These are phyloP conservation scores for Sipha maydis DNA, from an alignment of 2,888 invertebrate species.

Conservation along the genomic window DNA sequence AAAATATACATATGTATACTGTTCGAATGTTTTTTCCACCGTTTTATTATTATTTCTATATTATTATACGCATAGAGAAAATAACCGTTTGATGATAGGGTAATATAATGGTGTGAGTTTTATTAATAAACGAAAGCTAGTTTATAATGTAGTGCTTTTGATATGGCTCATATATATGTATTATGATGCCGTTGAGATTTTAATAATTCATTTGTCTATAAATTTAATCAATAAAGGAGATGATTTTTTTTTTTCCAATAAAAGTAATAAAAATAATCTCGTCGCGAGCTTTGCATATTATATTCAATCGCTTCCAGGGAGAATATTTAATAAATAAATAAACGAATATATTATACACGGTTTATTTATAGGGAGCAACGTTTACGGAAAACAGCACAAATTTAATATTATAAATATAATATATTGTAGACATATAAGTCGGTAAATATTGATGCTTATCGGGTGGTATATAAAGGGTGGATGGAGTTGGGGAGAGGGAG, in stretches of 20 bases:
- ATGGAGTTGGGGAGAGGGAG: background rate
- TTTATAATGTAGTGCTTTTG: background rate
- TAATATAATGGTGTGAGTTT: too few relatives aligned
- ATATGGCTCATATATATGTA: background rate
- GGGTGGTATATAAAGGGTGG: background rate
- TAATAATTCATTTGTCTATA: slow-evolving; percentile 1
- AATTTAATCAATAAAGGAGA: background rate
- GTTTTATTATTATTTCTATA: too few relatives aligned
- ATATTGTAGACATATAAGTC: background rate
- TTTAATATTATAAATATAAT: background rate
- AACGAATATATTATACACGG: background rate
- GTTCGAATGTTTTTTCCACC: too few relatives aligned
- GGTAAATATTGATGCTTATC: background rate
- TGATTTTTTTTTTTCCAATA: background rate
- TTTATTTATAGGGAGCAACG: background rate
- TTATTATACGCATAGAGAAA: too few relatives aligned
- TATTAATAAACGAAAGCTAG: too few relatives aligned
- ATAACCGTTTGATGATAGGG: too few relatives aligned
- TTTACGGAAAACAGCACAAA: background rate
- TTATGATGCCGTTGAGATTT: background rate
- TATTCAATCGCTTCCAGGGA: background rate
- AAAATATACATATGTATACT: too few relatives aligned
- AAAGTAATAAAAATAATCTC: background rate
- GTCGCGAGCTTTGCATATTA: background rate
- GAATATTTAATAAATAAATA: background rate